Evolutionary conservation across 2,888 invertebrate genomes (phyloP), one percentile per base, ranked within the genome.

Genomic region (Augiades crinisus): DNA sequence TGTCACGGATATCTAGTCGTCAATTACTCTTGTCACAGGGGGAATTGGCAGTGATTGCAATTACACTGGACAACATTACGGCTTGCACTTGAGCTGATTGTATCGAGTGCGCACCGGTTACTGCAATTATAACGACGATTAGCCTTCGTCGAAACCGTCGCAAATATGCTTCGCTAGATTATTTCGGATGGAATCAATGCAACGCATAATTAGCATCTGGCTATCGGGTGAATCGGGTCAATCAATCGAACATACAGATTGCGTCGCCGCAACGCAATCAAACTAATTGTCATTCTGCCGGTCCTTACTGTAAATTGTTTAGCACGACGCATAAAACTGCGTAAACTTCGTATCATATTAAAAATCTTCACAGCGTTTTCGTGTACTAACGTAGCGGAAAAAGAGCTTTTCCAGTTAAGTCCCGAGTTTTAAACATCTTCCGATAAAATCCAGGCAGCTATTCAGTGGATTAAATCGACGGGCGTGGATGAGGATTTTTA

Each of bases 41-140:
- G 41, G 37, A 51, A 58, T 56, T 56, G 56, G 50, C 55, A 56
- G 55, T 54, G 55, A 60, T 57, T 59, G 40, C 55, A 55, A 57
- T 58, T 52, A 54, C 44, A 47, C 51, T 21, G 43, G 46, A 44
- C 56, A 43, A 36, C 43, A 47, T 38, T 36, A 31, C 33, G 31
- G 7, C 30, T 33, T 41, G 31, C 53, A 41, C 46, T 47, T 53
- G 45, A 54, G 51, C 56, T 47, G 27, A 50, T 43, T 34, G 49
- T 12, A 50, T 41, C 34, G 19, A 50, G 41, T 41, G 41, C n/a
- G 34, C 27, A 36, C 41, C 12, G 24, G 40, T 47, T 27, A 14
- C 33, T 6, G 40, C 22, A 33, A n/a, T 33, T 16, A 12, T n/a
- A 16, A 38, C 12, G 33, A 6, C 31, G n/a, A 33, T 33, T 12